Conservation (phyloP, 2,797 vertebrate species). For the Amazonetta brasiliensis region DNA sequence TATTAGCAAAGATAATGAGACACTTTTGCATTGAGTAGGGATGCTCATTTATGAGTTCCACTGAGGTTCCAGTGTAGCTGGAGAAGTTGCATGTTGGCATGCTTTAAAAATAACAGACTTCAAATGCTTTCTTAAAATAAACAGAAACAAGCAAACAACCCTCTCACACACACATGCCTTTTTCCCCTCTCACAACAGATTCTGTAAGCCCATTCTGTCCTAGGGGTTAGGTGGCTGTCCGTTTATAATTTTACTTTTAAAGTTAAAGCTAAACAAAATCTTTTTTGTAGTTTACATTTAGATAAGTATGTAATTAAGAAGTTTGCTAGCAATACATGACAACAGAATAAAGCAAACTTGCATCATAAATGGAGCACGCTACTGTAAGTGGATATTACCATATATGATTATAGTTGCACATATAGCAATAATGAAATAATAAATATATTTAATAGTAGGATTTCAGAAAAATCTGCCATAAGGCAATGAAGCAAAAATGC, state of each 20-base stretch:
- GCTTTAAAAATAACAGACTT: background rate
- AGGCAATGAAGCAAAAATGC: background rate
- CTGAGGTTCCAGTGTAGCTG: background rate
- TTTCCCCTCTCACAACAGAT: accelerated
- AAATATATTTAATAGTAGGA: background rate
- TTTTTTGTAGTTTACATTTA: background rate
- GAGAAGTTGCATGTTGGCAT: background rate
- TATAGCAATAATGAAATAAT: background rate
- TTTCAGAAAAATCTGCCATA: background rate
- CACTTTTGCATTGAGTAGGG: background rate
- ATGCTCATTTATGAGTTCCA: background rate
- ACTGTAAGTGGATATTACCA: background rate
- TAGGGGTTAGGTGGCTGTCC: background rate
- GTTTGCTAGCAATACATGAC: background rate
- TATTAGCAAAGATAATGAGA: background rate
- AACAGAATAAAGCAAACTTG: background rate
- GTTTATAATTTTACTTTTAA: background rate
- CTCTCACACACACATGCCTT: too few species aligned
- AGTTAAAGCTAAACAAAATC: background rate
- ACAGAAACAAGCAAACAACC: background rate
- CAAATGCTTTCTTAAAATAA: background rate
- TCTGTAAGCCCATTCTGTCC: background rate
- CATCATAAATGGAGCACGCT: background rate
- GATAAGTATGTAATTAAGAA: background rate
- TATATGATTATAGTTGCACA: background rate